A percentile compares a stretch with the other conserved stretches of the same genome.
Conservation (phyloP, 2,113 vertebrate species). For the Ochotona curzoniae region DNA sequence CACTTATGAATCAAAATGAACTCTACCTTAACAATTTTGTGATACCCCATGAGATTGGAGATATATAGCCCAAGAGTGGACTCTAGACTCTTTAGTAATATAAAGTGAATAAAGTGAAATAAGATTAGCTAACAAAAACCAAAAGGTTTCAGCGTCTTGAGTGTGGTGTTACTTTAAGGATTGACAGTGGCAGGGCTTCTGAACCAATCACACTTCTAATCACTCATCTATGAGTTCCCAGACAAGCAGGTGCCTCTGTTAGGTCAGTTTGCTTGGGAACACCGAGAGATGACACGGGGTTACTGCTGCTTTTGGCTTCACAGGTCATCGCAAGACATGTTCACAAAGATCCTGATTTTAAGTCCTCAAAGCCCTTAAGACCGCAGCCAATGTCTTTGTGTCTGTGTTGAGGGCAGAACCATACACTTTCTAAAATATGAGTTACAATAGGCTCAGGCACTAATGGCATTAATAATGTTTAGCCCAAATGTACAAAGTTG, state of each 20-base stretch:
- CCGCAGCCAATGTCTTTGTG: background rate
- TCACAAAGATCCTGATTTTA: background rate
- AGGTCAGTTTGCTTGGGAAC: background rate
- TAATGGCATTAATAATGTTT: background rate
- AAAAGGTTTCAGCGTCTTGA: background rate
- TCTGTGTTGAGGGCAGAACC: background rate
- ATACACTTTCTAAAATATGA: constrained; percentile 34
- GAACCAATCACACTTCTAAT: background rate
- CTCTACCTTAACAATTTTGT: constrained; percentile 2
- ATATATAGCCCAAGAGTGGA: background rate
- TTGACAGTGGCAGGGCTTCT: background rate
- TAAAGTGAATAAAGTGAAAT: constrained; percentile 1
- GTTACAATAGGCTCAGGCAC: background rate
- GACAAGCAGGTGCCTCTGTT: background rate
- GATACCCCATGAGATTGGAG: background rate
- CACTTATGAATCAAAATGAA: background rate
- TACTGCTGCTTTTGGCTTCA: background rate
- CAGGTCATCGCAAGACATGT: background rate
- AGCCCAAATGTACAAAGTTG: background rate
- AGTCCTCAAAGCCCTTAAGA: background rate
- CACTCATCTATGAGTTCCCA: background rate
- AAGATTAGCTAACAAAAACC: constrained; percentile 23
- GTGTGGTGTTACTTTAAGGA: constrained; percentile 4
- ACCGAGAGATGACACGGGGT: background rate
- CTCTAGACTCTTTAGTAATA: background rate